These are phyloP conservation scores for Dilophus febrilis DNA, from an alignment of 2,888 invertebrate genomes.

Conservation along the genomic window DNA sequence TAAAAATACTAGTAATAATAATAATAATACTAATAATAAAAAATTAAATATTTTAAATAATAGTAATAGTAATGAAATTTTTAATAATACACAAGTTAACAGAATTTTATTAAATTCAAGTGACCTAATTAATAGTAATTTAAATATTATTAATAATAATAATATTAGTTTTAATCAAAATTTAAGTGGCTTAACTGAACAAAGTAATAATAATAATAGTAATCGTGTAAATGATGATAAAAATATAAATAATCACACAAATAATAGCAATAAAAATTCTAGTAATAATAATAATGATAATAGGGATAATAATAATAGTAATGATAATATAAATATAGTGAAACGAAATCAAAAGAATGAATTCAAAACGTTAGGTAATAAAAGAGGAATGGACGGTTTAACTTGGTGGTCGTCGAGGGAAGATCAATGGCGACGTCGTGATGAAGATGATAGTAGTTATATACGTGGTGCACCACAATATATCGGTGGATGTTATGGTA, in stretches of 20 bases:
- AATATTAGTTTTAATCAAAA: slow-evolving; percentile 18
- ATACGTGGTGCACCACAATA: slow-evolving; percentile 13
- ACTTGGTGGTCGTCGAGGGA: slow-evolving; percentile 12
- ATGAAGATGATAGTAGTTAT: slow-evolving; percentile 5
- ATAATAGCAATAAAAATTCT: neutral
- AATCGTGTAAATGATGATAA: slow-evolving; percentile 9
- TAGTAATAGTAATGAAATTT: slow-evolving; percentile 7
- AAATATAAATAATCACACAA: neutral
- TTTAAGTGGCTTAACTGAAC: slow-evolving; percentile 18
- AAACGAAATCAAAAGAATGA: slow-evolving; percentile 1
- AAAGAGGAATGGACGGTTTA: slow-evolving; percentile 12
- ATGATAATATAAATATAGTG: slow-evolving; percentile 2
- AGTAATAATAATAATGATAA: slow-evolving; percentile 2
- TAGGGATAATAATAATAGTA: slow-evolving; percentile 1
- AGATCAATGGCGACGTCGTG: neutral
- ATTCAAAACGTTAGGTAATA: slow-evolving; percentile 3
- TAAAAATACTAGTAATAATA: slow-evolving; percentile 13
- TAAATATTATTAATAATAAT: slow-evolving; percentile 6
- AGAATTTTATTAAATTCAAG: slow-evolving; percentile 1
- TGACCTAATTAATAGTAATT: slow-evolving; percentile 4
- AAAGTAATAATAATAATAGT: slow-evolving; percentile 10
- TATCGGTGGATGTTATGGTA: slow-evolving; percentile 17
- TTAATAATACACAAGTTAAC: neutral
- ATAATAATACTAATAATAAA: slow-evolving; percentile 8
- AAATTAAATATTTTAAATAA: slow-evolving; percentile 12